phyloP scores from a whole-genome alignment of 2,113 vertebrate genomes.

The Artemisiospiza belli region DNA sequence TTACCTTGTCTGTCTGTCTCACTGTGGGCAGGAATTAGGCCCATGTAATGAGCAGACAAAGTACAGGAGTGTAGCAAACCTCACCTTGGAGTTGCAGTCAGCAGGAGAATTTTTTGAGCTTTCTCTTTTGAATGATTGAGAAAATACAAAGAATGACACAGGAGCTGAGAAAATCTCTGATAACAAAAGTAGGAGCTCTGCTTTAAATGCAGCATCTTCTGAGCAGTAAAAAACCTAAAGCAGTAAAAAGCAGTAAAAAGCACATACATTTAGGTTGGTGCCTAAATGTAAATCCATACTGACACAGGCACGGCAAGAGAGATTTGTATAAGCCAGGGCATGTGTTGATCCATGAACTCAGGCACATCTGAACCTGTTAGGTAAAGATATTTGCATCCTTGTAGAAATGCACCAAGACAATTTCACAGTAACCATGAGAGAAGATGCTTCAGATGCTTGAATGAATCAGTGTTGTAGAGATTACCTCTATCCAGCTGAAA shows the following conservation, averaged over 20 bases:
- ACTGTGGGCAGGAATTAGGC: neutral
- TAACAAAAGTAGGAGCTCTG: neutral
- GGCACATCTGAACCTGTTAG: neutral
- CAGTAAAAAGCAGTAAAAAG: neutral
- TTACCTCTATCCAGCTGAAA: neutral
- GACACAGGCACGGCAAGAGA: neutral
- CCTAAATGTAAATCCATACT: neutral
- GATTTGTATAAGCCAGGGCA: neutral
- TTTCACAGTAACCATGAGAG: rapidly evolving
- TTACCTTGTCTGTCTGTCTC: neutral
- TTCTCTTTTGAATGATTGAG: neutral
- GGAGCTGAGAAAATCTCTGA: neutral
- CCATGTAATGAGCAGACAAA: neutral
- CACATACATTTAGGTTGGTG: neutral
- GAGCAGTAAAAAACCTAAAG: neutral
- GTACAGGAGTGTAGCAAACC: neutral
- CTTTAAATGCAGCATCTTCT: neutral
- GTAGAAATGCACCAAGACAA: neutral
- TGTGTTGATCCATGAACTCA: neutral
- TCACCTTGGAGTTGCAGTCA: neutral
- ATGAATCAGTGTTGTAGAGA: neutral
- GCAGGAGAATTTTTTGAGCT: neutral
- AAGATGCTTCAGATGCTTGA: neutral
- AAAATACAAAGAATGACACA: neutral
- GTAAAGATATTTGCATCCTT: neutral